Base-by-base conservation (phyloP, 2,888 invertebrate genomes). In the Thecocarcelia acutangulata region DNA sequence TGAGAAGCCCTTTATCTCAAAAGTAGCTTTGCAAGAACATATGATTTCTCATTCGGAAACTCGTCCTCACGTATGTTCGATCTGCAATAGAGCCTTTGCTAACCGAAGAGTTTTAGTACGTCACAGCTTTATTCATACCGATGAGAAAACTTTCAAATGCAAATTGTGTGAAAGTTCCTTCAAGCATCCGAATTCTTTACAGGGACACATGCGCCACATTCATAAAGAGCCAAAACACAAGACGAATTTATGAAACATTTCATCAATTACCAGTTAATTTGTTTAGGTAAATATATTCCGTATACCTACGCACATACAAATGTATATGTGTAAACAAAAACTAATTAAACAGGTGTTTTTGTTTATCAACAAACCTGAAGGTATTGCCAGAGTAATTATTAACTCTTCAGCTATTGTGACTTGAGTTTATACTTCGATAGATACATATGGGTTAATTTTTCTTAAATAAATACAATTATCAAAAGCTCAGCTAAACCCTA, bases 121-220 rank as follows among this genome's bases (percentile, higher is more conserved):
- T 44, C 89, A 89, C 76, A 86, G 86, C 56, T 87, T 86, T 75
- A 83, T 89, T 54, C 89, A 89, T 77, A 83, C 86, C 11, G 87
- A 85, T 13, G 85, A 86, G 3, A 89, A 89, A 68, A 86, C 88
- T 46, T 87, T 91, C 86, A 86, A 90, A 85, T 86, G 87, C 70
- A 87, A 87, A 74, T 80, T 88, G 3, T 89, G 89, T 59, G 87
- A 86, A 0, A 88, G 87, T 75, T 87, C 87, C 2, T 89, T 88
- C 76, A 87, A 88, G 3, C 89, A 89, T 84, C 87, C 86, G 40
- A 89, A 89, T 19, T 91, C 90, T 1, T 83, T 89, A 17, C 87
- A 89, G 9, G 89, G 88, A 11, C 89, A 89, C 48, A 88, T 90
- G 88, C 87, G 89, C 3, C 66, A 73, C 28, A 66, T 79, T 12